These are phyloP conservation scores for Amphipoea lucens DNA, from an alignment of 2,888 invertebrate genomes.

Conservation along the genomic window DNA sequence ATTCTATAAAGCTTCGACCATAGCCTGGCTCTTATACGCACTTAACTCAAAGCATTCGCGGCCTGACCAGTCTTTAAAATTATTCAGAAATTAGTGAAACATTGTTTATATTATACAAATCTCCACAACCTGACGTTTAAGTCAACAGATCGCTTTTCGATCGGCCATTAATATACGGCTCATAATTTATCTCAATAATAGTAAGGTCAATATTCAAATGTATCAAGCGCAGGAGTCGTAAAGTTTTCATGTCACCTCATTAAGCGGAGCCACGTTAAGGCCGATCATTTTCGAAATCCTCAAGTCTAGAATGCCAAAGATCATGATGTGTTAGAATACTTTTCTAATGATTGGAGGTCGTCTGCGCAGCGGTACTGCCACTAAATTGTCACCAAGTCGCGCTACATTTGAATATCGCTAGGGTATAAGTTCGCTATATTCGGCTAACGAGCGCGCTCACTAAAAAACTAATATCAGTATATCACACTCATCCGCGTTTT, in stretches of 20 bases:
- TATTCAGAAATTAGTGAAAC: slow-evolving; percentile 10
- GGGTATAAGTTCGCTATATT: slow-evolving; percentile 79
- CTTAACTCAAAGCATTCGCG: neutral
- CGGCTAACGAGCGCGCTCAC: slow-evolving; percentile 83
- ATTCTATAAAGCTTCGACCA: neutral
- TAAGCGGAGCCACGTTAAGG: slow-evolving; percentile 66
- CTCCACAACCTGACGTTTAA: slow-evolving; percentile 19
- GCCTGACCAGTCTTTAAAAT: neutral
- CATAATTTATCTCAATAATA: slow-evolving; percentile 58
- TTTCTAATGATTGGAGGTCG: slow-evolving; percentile 49
- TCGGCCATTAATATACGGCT: slow-evolving; percentile 33
- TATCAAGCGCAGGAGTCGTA: slow-evolving; percentile 52
- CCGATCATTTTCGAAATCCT: slow-evolving; percentile 72
- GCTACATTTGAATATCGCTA: slow-evolving; percentile 85
- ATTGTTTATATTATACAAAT: slow-evolving; percentile 20
- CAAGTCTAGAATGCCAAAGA: slow-evolving; percentile 61
- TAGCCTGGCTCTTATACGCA: neutral
- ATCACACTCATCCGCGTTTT: slow-evolving; percentile 86
- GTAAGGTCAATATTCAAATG: slow-evolving; percentile 68
- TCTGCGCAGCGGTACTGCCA: slow-evolving; percentile 68
- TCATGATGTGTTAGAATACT: slow-evolving; percentile 55
- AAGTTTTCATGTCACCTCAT: slow-evolving; percentile 60
- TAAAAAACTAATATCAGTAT: slow-evolving; percentile 88
- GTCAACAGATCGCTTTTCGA: slow-evolving; percentile 37
- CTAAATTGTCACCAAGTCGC: slow-evolving; percentile 81